Evolutionary conservation across 2,113 vertebrate genomes (phyloP).

Genomic region (Myiagra hebetior): DNA sequence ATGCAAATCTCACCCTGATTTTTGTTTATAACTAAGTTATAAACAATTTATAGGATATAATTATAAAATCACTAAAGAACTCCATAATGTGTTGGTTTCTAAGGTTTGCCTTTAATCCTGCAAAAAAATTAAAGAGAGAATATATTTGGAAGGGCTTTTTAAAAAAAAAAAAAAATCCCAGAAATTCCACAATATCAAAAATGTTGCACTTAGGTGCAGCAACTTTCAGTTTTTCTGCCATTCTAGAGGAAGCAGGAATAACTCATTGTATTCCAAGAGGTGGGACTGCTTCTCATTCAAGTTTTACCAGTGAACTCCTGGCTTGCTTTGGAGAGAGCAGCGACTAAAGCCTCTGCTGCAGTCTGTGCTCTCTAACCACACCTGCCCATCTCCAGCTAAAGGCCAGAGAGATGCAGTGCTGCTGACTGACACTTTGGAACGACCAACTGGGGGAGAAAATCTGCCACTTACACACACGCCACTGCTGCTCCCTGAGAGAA

Average conservation of each 20-base stretch:
- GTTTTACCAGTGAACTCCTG: neutral
- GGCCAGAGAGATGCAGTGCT: neutral
- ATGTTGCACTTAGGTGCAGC: neutral
- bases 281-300: neutral
- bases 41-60: neutral
- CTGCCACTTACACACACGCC: neutral
- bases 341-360: neutral
- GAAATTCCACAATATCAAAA: neutral
- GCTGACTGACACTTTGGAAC: neutral
- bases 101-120: neutral
- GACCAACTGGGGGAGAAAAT: neutral
- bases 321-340: neutral
- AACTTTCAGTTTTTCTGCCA: neutral
- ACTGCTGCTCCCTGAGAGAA: neutral
- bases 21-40: neutral
- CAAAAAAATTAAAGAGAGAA: neutral
- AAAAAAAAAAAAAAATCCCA: neutral
- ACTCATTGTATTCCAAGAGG: neutral
- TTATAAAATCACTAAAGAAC: neutral
- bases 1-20: neutral
- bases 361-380: accelerated
- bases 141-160: neutral
- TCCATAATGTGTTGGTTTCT: neutral
- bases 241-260: neutral
- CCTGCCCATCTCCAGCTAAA: neutral